These are phyloP conservation scores for Marasmarcha lunaedactyla DNA, from an alignment of 2,888 invertebrate genomes.

Conservation along the genomic window DNA sequence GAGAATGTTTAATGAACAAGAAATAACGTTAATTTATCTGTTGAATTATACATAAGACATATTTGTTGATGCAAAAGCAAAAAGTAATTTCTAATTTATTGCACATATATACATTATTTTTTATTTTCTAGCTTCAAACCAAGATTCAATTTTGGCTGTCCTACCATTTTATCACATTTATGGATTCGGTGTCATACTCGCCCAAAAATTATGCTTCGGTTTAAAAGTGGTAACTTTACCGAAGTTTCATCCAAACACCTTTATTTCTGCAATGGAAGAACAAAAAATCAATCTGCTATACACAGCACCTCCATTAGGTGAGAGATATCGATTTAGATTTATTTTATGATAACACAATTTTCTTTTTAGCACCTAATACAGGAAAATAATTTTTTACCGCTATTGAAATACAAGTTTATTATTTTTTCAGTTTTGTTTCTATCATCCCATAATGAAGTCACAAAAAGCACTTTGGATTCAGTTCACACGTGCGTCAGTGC, in stretches of 20 bases:
- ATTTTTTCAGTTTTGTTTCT: conserved; percentile 76
- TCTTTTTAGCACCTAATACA: no score
- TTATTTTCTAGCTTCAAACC: conserved; percentile 55
- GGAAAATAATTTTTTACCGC: no score
- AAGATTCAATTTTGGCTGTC: conserved; percentile 72
- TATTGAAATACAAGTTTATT: no score
- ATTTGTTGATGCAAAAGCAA: no score
- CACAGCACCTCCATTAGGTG: conserved; percentile 83
- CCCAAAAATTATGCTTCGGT: conserved; percentile 71
- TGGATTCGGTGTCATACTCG: conserved; percentile 70
- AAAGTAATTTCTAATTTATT: no score
- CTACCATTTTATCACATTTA: conserved; percentile 85
- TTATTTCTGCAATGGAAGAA: conserved; percentile 70
- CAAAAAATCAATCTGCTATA: conserved; percentile 73
- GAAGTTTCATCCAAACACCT: conserved; percentile 77
- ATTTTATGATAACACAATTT: no score
- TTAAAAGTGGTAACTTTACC: conserved; percentile 75
- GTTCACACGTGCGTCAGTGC: conserved; percentile 66
- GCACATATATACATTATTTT: no score
- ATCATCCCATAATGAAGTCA: conserved; percentile 70
- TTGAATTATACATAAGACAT: no score
- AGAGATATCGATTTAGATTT: no score
- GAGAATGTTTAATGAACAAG: no score
- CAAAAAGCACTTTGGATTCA: conserved; percentile 64
- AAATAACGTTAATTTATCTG: no score